Evolutionary conservation across 2,888 invertebrate species (phyloP), one percentile per base, ranked within the genome.

Genomic region (Cordylochernes scorpioides): DNA sequence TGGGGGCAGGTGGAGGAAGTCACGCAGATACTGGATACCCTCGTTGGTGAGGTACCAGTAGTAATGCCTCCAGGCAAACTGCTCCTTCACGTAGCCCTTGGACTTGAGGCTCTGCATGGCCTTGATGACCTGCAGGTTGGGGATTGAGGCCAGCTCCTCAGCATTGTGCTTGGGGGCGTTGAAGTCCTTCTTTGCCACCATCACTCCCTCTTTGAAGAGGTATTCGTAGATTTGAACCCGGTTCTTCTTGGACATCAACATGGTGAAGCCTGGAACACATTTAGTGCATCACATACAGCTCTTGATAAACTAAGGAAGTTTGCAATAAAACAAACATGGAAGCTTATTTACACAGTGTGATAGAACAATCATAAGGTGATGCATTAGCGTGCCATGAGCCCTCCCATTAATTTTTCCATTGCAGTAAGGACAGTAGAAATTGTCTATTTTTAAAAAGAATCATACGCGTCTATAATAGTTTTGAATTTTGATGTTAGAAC

Each of bases 241-340:
- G 57, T 88, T 84, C 63, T 80, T 77, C 65, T 91, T 94, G 49
- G 94, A 88, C 86, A 97, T 97, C 82, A 97, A 86, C 97, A 97
- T 97, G 58, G 75, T 84, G 46, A 27, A 40, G n/a, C n/a, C n/a
- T n/a, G n/a, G n/a, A n/a, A n/a, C n/a, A n/a, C n/a, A n/a, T n/a
- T n/a, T n/a, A n/a, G n/a, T n/a, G n/a, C n/a, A n/a, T n/a, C n/a
- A n/a, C n/a, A n/a, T n/a, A n/a, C n/a, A n/a, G n/a, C n/a, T n/a
- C n/a, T n/a, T n/a, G n/a, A n/a, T n/a, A n/a, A n/a, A n/a, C n/a
- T n/a, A n/a, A n/a, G n/a, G n/a, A n/a, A n/a, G n/a, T n/a, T n/a
- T n/a, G n/a, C n/a, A n/a, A n/a, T n/a, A n/a, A n/a, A n/a, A n/a
- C n/a, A n/a, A n/a, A n/a, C n/a, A n/a, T n/a, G n/a, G n/a, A n/a